Evolutionary conservation across 2,113 vertebrate genomes (phyloP).

Genomic region (Sinocyclocheilus grahami): DNA sequence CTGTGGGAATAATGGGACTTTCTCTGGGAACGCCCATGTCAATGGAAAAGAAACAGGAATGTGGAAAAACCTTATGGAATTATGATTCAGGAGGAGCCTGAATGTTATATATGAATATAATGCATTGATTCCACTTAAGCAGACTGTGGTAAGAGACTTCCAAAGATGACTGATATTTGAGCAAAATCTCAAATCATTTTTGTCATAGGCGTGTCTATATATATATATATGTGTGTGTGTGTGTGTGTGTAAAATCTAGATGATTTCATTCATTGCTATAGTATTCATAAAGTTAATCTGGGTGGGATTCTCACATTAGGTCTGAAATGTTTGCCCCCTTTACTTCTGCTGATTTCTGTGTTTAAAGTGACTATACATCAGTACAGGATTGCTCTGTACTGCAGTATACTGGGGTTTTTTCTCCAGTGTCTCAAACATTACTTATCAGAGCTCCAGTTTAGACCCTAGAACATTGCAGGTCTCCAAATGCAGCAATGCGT

Average conservation of each 20-base stretch:
- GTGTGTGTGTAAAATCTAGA: too few species aligned
- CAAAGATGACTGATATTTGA: not conserved
- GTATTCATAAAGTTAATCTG: not conserved
- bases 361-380: not conserved
- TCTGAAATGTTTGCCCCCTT: not conserved
- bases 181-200: not conserved
- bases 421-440: not conserved
- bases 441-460: not conserved
- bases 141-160: not conserved
- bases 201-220: not conserved
- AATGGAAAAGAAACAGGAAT: conserved; percentile 32
- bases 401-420: not conserved
- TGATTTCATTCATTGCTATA: not conserved
- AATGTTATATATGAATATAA: not conserved
- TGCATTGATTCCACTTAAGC: not conserved
- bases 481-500: not conserved
- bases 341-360: not conserved
- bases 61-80: conserved; percentile 9
- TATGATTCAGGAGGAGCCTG: not conserved
- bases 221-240: too few species aligned
- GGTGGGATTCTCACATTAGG: not conserved
- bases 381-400: not conserved
- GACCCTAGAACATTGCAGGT: not conserved
- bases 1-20: conserved; percentile 4
- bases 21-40: conserved; percentile 25